Conservation (phyloP, 2,888 invertebrate genomes). For the Galeruca laticollis region DNA sequence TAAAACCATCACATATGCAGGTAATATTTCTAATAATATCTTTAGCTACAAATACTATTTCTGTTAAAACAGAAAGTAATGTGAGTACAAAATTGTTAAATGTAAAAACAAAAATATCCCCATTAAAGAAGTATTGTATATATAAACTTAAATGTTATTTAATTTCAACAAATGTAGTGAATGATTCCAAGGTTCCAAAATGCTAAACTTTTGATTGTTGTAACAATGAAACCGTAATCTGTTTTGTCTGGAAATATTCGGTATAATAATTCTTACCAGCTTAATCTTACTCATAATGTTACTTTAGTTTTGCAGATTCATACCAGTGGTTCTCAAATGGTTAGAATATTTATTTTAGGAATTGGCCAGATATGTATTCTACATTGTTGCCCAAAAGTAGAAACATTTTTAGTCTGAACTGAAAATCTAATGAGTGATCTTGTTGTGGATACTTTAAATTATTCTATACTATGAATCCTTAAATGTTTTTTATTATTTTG, state of each 20-base stretch:
- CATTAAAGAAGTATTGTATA: not conserved
- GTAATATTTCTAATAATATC: too few relatives aligned
- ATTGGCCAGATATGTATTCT: not conserved
- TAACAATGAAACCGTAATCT: not conserved
- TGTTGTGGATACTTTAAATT: too few relatives aligned
- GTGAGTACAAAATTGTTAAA: too few relatives aligned
- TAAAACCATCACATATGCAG: too few relatives aligned
- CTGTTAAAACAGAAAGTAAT: too few relatives aligned
- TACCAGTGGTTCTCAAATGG: conserved; percentile 27
- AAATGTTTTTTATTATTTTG: too few relatives aligned
- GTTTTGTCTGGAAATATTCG: conserved; percentile 24
- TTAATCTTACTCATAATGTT: conserved; percentile 24
- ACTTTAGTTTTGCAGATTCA: conserved; percentile 17
- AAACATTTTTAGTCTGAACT: too few relatives aligned
- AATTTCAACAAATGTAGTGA: not conserved
- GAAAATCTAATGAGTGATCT: too few relatives aligned
- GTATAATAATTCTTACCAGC: conserved; percentile 14
- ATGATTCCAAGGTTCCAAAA: not conserved
- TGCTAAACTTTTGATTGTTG: conserved; percentile 13
- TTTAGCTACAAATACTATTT: too few relatives aligned
- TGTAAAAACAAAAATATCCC: too few relatives aligned
- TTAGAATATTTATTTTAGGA: not conserved
- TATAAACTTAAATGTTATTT: not conserved
- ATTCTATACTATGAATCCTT: too few relatives aligned
- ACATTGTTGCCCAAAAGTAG: too few relatives aligned